phyloP scores from a whole-genome alignment of 2,888 invertebrate species.

The Catocala nupta region DNA sequence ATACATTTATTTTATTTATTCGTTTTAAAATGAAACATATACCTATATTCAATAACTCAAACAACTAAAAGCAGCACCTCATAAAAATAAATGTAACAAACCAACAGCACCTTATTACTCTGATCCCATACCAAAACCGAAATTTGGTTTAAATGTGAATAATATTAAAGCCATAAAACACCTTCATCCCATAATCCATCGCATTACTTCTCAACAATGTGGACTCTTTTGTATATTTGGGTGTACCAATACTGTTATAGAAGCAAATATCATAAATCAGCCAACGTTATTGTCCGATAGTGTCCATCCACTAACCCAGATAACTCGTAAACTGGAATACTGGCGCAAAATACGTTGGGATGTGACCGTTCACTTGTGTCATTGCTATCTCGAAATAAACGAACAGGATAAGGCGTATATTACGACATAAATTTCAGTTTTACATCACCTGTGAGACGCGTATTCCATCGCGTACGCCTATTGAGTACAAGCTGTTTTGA shows the following conservation, averaged over 20 bases:
- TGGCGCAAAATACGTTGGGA: slow-evolving; percentile 43
- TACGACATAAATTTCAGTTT: slow-evolving; percentile 50
- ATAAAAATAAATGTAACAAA: background rate
- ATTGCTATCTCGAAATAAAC: slow-evolving; percentile 31
- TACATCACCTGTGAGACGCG: slow-evolving; percentile 35
- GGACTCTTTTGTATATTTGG: slow-evolving; percentile 34
- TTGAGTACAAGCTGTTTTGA: slow-evolving; percentile 17
- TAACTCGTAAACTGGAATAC: slow-evolving; percentile 58
- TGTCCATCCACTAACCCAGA: slow-evolving; percentile 53
- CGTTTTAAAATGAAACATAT: too few species aligned
- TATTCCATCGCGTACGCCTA: slow-evolving; percentile 14
- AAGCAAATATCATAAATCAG: slow-evolving; percentile 61
- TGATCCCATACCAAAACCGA: slow-evolving; percentile 19
- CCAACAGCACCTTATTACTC: background rate
- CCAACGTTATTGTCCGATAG: slow-evolving; percentile 57
- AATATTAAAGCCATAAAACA: slow-evolving; percentile 41
- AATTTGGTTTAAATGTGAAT: slow-evolving; percentile 29
- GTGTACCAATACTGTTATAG: slow-evolving; percentile 47
- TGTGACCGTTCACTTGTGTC: slow-evolving; percentile 35
- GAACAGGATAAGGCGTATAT: slow-evolving; percentile 32
- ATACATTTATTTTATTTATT: too few species aligned
- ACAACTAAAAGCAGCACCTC: too few species aligned
- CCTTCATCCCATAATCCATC: slow-evolving; percentile 26
- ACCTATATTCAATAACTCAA: too few species aligned
- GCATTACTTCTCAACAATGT: slow-evolving; percentile 42